Conservation (phyloP, 2,113 vertebrate genomes). For the Terrapene triunguis region DNA sequence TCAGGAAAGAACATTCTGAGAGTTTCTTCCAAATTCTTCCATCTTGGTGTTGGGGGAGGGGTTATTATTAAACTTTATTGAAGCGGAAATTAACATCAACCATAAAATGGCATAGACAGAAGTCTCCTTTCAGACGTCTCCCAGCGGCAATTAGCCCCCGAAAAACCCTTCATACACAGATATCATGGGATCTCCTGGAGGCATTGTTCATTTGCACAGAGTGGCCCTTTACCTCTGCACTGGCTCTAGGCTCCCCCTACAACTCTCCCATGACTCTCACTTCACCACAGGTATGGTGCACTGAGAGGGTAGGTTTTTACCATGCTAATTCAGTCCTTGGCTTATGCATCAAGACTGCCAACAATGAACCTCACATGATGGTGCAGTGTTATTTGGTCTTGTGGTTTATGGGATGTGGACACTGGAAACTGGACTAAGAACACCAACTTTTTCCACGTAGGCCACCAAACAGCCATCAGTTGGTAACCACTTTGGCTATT, state of each 20-base stretch:
- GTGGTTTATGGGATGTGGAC: background rate
- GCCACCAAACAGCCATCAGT: constrained; percentile 39
- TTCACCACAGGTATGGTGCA: fast-evolving
- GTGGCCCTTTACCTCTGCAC: background rate
- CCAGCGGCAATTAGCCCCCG: background rate
- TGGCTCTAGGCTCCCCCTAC: background rate
- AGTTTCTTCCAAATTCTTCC: background rate
- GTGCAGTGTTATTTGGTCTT: background rate
- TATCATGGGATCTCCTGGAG: background rate
- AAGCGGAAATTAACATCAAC: background rate
- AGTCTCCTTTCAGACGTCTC: background rate
- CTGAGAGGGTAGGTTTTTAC: background rate
- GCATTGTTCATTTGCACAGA: background rate
- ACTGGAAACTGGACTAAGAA: background rate
- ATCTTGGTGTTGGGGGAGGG: too few species aligned
- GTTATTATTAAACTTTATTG: background rate
- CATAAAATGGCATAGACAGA: too few species aligned
- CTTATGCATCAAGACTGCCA: background rate
- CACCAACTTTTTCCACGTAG: constrained; percentile 26
- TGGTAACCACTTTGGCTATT: constrained; percentile 52
- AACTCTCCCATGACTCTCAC: fast-evolving
- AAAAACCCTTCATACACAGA: background rate
- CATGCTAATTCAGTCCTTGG: fast-evolving
- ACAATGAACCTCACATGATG: fast-evolving
- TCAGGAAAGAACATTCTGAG: background rate